phyloP scores from a whole-genome alignment of 2,888 invertebrate genomes.

The Orgyia antiqua region DNA sequence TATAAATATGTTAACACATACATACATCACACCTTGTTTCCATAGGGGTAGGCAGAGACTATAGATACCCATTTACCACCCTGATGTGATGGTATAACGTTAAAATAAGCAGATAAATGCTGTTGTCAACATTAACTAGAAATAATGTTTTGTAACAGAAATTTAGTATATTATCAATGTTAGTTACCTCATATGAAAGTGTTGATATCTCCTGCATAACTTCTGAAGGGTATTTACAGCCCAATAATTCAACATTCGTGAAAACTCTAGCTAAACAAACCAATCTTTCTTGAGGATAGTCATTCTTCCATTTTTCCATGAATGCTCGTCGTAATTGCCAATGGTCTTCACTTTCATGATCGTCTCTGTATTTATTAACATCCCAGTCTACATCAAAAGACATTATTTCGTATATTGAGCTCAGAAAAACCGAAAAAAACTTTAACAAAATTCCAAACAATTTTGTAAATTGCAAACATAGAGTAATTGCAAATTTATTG shows the following conservation, averaged over 20 bases:
- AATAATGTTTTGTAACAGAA: no score
- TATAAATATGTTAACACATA: no score
- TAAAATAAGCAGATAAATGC: no score
- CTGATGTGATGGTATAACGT: no score
- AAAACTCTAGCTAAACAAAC: conserved; percentile 81
- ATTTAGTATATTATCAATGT: no score
- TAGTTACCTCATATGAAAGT: conserved; percentile 72
- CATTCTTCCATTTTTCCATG: conserved; percentile 85
- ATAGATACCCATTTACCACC: not conserved
- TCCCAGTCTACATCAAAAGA: conserved; percentile 79
- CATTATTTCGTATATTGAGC: no score
- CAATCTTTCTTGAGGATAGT: conserved; percentile 74
- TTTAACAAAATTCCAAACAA: no score
- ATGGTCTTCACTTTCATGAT: conserved; percentile 92
- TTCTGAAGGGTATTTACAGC: conserved; percentile 78
- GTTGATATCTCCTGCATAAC: conserved; percentile 76
- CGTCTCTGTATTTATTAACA: conserved; percentile 84
- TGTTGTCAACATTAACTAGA: no score
- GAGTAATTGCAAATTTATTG: not conserved
- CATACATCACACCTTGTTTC: no score
- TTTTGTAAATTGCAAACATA: not conserved
- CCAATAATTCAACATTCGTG: conserved; percentile 80
- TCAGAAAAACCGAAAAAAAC: no score
- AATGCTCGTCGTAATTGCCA: conserved; percentile 91
- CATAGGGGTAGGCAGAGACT: no score